Evolutionary conservation across 2,888 invertebrate genomes (phyloP), one percentile per base, ranked within the genome.

Genomic region (Amphiduros pacificus): DNA sequence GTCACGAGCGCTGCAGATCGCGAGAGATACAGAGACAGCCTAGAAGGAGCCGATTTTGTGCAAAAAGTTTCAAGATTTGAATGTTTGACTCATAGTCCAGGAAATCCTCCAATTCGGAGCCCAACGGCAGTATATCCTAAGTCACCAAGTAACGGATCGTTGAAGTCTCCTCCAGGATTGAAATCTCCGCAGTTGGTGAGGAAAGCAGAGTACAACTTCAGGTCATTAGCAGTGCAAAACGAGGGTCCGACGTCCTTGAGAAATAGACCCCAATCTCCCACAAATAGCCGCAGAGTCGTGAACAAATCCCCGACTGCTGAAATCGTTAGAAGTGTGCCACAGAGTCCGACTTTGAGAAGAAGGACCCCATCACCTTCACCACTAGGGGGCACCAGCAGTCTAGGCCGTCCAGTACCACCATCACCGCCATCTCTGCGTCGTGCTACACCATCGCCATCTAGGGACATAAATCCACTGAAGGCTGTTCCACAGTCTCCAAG

Each of bases 1-100:
- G n/a, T n/a, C n/a, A n/a, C n/a, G n/a, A n/a, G n/a, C n/a, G n/a
- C n/a, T n/a, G 51, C 28, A 2, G 52, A 52, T n/a, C 32, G 26
- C 22, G 64, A 65, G 11, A 63, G 22, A 48, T 65, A 65, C 51
- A 64, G 69, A 44, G 74, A 73, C 67, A 67, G 68, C 11, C 65
- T 73, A 41, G 87, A 88, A 72, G 84, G 86, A 65, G 79, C 80
- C 57, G 87, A 87, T 65, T 87, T 87, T 70, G 89, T 91, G 36
- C 89, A 89, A 51, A 91, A 91, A 85, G 88, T 91, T 1, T 90
- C 90, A 0, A 90, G 91, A 79, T 91, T 91, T 82, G 92, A 78
- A 48, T 52, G 41, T 20, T 29, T 59, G 6, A 52, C 59, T 2
- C 51, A 59, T 32, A 31, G 56, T 22, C 6, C 51, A 17, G 6